Evolutionary conservation across 1,140 invertebrate genomes (phyloP).

Genomic region (Gonioctena quinquepunctata): DNA sequence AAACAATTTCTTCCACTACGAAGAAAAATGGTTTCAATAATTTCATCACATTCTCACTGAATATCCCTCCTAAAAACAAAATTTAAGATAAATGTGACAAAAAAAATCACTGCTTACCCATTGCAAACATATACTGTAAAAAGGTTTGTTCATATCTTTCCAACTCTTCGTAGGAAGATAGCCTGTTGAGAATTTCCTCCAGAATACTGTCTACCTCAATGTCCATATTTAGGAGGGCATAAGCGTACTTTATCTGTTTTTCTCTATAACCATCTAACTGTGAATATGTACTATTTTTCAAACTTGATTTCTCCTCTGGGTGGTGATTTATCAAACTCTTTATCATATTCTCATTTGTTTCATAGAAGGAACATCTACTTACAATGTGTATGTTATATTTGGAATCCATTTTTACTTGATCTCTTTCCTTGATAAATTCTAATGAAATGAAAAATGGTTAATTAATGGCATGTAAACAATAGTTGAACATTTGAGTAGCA

Average conservation of each 20-base stretch:
- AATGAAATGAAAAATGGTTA: not conserved
- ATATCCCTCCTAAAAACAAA: too few species aligned
- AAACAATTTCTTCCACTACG: slow-evolving; percentile 26
- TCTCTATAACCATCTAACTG: slow-evolving; percentile 13
- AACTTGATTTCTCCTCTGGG: not conserved
- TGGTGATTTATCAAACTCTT: not conserved
- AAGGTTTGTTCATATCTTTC: not conserved
- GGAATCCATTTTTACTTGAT: slow-evolving; percentile 18
- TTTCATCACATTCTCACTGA: too few species aligned
- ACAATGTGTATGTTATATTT: not conserved
- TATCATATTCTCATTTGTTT: not conserved
- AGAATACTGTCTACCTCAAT: slow-evolving; percentile 3
- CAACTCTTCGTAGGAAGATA: not conserved
- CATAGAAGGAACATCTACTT: not conserved
- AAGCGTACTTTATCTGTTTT: slow-evolving; percentile 29
- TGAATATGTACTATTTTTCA: not conserved
- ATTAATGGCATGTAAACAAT: not conserved
- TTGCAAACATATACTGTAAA: not conserved
- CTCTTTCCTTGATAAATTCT: slow-evolving; percentile 27
- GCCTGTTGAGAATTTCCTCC: not conserved
- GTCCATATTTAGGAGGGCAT: slow-evolving; percentile 22
- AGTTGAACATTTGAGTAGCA: too few species aligned
- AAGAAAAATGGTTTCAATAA: slow-evolving; percentile 14
- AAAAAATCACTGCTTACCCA: not conserved
- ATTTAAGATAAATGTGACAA: not conserved